phyloP scores from a whole-genome alignment of 2,797 vertebrate species.

The Pangasius mekongensis region DNA sequence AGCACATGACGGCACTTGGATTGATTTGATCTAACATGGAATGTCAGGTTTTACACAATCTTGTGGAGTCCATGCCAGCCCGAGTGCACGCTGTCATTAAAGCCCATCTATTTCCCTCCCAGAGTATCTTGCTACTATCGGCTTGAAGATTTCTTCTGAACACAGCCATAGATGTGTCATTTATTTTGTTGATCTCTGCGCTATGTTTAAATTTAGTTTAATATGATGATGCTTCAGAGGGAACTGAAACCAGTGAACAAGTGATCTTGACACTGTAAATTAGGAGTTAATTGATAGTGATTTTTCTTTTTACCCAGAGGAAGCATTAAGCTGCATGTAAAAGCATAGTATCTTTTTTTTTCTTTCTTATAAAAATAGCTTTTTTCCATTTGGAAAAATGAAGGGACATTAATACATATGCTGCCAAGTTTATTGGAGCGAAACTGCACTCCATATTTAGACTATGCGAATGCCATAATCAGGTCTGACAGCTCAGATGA shows the following conservation, averaged over 20 bases:
- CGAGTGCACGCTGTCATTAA: neutral
- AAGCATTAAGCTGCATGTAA: neutral
- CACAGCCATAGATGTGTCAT: neutral
- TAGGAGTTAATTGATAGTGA: neutral
- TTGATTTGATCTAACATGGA: neutral
- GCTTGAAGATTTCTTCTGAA: neutral
- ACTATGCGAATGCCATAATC: neutral
- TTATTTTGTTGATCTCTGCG: neutral
- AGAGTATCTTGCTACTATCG: neutral
- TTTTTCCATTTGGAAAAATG: neutral
- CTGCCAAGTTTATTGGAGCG: neutral
- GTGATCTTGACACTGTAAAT: neutral
- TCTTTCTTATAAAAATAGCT: neutral
- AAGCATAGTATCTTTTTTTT: neutral
- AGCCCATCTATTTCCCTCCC: neutral
- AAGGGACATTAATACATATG: neutral
- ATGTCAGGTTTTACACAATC: neutral
- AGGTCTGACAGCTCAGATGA: constrained; percentile 39
- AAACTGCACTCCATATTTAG: neutral
- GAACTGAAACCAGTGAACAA: neutral
- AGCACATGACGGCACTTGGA: neutral
- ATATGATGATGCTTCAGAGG: neutral
- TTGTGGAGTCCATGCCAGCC: neutral
- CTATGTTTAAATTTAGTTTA: neutral
- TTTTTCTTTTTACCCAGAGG: neutral